Evolutionary conservation across 2,888 invertebrate genomes (phyloP).

Genomic region (Thumatha senex): DNA sequence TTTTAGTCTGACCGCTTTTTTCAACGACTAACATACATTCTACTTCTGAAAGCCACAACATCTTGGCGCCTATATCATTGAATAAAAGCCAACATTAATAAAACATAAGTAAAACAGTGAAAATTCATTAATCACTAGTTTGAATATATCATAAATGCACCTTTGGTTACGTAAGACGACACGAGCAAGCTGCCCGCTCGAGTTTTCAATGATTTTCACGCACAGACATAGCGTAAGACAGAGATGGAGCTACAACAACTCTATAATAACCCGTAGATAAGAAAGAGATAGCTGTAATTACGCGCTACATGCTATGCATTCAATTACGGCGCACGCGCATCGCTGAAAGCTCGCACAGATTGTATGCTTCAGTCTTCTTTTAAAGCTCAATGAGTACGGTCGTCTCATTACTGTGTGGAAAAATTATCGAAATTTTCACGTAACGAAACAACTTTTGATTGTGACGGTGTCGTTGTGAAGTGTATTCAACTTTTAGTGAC

Average conservation of each 20-base stretch:
- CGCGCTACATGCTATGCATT: constrained; percentile 17
- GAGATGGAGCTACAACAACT: constrained; percentile 38
- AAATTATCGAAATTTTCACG: constrained; percentile 45
- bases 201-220: constrained; percentile 69
- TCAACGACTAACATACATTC: constrained; percentile 19
- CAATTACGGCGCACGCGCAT: constrained; percentile 63
- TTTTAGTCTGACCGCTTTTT: constrained; percentile 22
- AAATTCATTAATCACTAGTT: constrained; percentile 68
- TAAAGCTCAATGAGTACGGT: constrained; percentile 56
- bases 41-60: constrained; percentile 7
- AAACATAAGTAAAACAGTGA: constrained; percentile 63
- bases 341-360: constrained; percentile 67
- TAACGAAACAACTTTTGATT: constrained; percentile 43
- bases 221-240: constrained; percentile 48
- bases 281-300: constrained; percentile 51
- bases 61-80: constrained; percentile 41
- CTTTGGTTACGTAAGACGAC: constrained; percentile 60
- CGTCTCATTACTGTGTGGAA: constrained; percentile 41
- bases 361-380: constrained; percentile 64
- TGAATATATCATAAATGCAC: constrained; percentile 71
- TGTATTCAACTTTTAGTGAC: constrained; percentile 47
- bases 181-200: constrained; percentile 44
- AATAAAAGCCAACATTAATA: constrained; percentile 64
- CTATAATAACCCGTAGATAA: constrained; percentile 8
- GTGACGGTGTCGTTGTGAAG: constrained; percentile 55